These are phyloP conservation scores for Fukomys damarensis DNA, from an alignment of 2,113 vertebrate genomes.

Conservation along the genomic window DNA sequence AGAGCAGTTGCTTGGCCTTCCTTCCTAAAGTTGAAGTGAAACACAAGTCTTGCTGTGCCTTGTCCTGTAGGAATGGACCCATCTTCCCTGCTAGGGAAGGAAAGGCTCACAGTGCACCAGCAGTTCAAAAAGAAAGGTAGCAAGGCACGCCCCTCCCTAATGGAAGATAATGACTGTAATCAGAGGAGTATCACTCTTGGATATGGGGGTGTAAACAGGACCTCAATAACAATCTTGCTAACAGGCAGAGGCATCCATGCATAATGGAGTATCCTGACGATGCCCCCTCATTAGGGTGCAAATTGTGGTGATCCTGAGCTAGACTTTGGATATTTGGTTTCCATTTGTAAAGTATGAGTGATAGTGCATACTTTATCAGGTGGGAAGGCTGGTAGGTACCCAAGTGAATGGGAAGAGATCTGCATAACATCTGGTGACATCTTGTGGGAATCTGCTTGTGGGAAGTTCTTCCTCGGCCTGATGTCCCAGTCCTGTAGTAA, in stretches of 20 bases:
- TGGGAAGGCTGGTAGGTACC: background rate
- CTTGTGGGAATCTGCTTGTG: background rate
- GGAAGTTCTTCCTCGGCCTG: background rate
- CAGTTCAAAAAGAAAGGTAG: accelerated
- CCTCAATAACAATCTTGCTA: background rate
- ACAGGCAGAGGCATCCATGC: background rate
- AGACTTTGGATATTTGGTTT: background rate
- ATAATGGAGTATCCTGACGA: no score
- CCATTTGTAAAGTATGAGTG: background rate
- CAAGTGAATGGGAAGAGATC: background rate
- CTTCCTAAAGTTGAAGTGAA: background rate
- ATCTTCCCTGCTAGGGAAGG: background rate
- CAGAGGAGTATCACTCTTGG: background rate
- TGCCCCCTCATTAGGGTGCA: background rate
- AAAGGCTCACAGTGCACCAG: background rate
- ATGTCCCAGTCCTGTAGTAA: background rate
- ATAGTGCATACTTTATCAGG: background rate
- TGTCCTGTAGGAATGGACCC: background rate
- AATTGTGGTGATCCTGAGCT: background rate
- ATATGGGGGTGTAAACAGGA: background rate
- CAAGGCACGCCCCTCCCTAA: background rate
- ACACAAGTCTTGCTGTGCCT: background rate
- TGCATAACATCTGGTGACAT: no score
- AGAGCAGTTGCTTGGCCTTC: background rate
- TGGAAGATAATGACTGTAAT: background rate